These are phyloP conservation scores for Luidia sarsii DNA, from an alignment of 53 echinoderm and acorn worm genomes.

Conservation along the genomic window DNA sequence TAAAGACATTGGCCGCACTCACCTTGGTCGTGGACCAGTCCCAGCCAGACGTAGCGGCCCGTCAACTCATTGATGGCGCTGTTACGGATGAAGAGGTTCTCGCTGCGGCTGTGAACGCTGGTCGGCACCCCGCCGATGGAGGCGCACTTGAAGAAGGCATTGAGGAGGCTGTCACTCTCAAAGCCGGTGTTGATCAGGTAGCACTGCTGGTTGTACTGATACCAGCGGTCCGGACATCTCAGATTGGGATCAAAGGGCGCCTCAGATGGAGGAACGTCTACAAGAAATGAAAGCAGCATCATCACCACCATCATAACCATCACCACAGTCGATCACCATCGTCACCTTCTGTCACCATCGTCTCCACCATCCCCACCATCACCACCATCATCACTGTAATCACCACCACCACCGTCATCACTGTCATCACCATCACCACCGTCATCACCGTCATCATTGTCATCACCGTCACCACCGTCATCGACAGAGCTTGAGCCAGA, in stretches of 20 bases:
- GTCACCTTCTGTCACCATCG: background rate
- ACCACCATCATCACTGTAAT: too few relatives aligned
- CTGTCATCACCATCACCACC: background rate
- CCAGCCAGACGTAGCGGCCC: conserved; percentile 62
- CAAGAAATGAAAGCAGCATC: background rate
- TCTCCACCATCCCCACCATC: background rate
- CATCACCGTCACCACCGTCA: background rate
- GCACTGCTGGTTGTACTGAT: background rate
- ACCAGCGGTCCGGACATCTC: conserved; percentile 34
- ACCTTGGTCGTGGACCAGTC: conserved; percentile 70
- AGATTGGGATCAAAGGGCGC: conserved; percentile 11
- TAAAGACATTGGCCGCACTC: too few relatives aligned
- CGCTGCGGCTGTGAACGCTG: conserved; percentile 71
- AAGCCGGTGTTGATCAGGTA: conserved; percentile 28
- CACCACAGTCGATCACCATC: background rate
- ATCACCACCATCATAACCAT: background rate
- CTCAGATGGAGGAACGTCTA: conserved; percentile 16
- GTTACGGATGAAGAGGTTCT: conserved; percentile 57
- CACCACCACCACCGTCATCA: background rate
- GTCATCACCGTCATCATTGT: background rate
- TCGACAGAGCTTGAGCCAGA: too few relatives aligned
- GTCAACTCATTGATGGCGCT: conserved; percentile 10
- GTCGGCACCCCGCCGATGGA: conserved; percentile 54
- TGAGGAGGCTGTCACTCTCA: conserved; percentile 3
- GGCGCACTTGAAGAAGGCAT: conserved; percentile 61